phyloP scores from a whole-genome alignment of 2,797 vertebrate species.

The Otus scops region DNA sequence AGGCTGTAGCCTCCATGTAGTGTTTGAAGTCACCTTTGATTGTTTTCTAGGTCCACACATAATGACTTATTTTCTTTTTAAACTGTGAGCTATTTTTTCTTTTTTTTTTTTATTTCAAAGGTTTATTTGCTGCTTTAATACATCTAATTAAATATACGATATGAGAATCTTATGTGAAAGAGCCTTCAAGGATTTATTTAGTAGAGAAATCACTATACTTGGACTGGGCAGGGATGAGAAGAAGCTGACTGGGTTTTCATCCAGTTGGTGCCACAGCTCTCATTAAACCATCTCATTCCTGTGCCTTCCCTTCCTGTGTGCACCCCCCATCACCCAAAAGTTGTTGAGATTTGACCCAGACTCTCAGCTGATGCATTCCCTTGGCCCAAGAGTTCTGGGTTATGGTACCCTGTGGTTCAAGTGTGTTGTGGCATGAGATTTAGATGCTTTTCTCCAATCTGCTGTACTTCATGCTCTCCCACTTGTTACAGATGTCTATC shows the following conservation, averaged over 20 bases:
- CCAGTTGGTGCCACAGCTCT: not conserved
- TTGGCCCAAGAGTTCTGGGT: not conserved
- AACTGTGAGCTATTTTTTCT: not conserved
- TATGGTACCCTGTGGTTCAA: not conserved
- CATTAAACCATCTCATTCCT: not conserved
- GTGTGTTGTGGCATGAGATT: not conserved
- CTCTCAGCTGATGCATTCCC: not conserved
- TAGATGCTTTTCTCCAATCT: not conserved
- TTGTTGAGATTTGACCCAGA: not conserved
- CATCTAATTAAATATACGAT: not conserved
- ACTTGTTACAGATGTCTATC: not conserved
- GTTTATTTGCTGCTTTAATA: not conserved
- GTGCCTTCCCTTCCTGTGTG: not conserved
- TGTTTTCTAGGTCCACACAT: not conserved
- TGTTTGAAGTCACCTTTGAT: not conserved
- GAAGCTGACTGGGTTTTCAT: not conserved
- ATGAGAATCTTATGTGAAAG: not conserved
- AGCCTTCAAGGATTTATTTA: not conserved
- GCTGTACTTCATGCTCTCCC: not conserved
- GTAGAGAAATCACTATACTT: not conserved
- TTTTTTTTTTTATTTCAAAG: not conserved
- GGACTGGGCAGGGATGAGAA: not conserved
- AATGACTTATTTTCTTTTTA: not conserved
- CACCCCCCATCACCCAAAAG: accelerated
- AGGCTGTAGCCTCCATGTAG: not conserved